phyloP scores from a whole-genome alignment of 2,888 invertebrate species.

The Oxycera nigricornis region DNA sequence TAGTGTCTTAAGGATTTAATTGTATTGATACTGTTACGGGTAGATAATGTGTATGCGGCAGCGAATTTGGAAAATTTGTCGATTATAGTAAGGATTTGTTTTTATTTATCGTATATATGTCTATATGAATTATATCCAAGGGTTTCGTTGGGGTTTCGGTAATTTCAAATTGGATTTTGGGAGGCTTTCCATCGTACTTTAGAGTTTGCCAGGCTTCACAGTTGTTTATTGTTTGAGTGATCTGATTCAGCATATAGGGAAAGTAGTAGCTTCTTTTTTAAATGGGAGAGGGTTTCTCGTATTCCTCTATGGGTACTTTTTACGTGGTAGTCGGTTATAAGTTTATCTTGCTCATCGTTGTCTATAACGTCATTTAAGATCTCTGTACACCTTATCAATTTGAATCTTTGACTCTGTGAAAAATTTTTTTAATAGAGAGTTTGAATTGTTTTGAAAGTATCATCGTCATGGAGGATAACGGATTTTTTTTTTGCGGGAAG shows the following conservation, averaged over 20 bases:
- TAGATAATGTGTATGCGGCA: slow-evolving; percentile 10
- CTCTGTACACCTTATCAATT: slow-evolving; percentile 11
- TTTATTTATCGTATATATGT: slow-evolving; percentile 31
- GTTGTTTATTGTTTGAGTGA: slow-evolving; percentile 39
- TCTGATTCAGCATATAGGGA: slow-evolving; percentile 23
- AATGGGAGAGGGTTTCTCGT: slow-evolving; percentile 29
- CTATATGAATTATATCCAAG: slow-evolving; percentile 33
- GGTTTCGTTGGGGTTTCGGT: slow-evolving; percentile 40
- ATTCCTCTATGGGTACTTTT: no score
- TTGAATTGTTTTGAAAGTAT: slow-evolving; percentile 47
- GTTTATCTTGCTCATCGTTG: slow-evolving; percentile 37
- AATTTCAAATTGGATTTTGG: slow-evolving; percentile 27
- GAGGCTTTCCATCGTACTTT: slow-evolving; percentile 44
- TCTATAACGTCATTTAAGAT: slow-evolving; percentile 21
- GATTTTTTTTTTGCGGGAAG: no score
- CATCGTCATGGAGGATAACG: no score
- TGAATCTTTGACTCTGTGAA: slow-evolving; percentile 8
- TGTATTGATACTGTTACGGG: slow-evolving; percentile 3
- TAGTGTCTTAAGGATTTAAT: slow-evolving; percentile 14
- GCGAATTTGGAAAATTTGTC: slow-evolving; percentile 38
- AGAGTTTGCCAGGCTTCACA: slow-evolving; percentile 26
- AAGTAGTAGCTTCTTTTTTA: slow-evolving; percentile 39
- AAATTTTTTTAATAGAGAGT: slow-evolving; percentile 20
- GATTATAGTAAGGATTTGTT: slow-evolving; percentile 31
- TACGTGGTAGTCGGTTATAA: slow-evolving; percentile 39